Evolutionary conservation across 2,113 vertebrate genomes (phyloP), one percentile per base, ranked within the genome.

Genomic region (Sinocyclocheilus grahami): DNA sequence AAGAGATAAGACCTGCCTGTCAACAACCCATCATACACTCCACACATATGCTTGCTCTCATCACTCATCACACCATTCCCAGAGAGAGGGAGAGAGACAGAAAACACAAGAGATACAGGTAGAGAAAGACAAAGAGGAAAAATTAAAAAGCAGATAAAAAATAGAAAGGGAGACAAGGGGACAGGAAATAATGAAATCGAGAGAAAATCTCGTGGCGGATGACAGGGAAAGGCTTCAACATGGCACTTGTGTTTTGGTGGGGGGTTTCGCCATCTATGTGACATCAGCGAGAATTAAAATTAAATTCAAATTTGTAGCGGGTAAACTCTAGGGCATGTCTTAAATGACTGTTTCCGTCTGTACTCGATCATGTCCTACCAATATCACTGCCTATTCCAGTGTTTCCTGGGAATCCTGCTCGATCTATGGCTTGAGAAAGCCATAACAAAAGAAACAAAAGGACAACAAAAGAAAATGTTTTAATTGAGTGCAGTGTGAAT

Each of bases 1-100:
- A 92, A 89, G 91, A 65, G 93, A 94, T 94, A 94, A 95, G 89
- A 91, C 91, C 80, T 63, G 92, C 87, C 92, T 94, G 94, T 95
- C 94, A 93, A 90, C 82, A 86, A 85, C 83, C 82, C 90, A 91
- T 92, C 91, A 91, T 87, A 87, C n/a, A 83, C 88, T 48, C 65
- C 89, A 92, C 90, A 94, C 92, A 92, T 92, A 93, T 92, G 92
- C 92, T 91, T 87, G 90, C 87, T 87, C 91, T 86, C 90, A 85
- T 86, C 27, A 84, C 78, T 89, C 91, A 92, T 89, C 91, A 87
- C 85, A n/a, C 86, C 88, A 89, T 93, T 91, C 91, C 90, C 83
- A 90, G 93, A 92, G 92, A 30, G 74, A 82, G 78, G 30, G 65
- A 37, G 65, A 63, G 62, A 86, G 77, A 53, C 18, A 58, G 37